Evolutionary conservation across 2,888 invertebrate species (phyloP), one percentile per base, ranked within the genome.

Genomic region (Nyleta sp.): DNA sequence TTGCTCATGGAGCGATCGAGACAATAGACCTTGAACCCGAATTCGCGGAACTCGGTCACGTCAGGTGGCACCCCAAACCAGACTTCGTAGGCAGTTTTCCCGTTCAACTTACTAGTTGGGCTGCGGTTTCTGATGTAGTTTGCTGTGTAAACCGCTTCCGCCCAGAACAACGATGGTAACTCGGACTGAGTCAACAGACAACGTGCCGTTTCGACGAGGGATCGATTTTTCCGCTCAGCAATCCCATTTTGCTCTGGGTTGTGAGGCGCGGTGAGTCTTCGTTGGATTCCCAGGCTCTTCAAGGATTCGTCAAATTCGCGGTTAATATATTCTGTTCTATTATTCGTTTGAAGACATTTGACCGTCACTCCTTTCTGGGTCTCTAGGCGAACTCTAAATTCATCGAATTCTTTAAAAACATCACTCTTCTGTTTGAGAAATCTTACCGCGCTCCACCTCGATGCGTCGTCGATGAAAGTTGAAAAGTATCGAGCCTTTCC

Each of bases 101-200:
- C 52, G 5, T 15, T 15, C 8, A 52, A 52, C 15, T 31, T 31
- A 11, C 20, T 44, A 5, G 48, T 48, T 13, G 48, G 48, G 24
- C 48, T 22, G 6, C 48, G 18, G n/a, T 48, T 48, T 2, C 48
- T 4, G 48, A 48, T 48, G 22, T 48, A 22, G n/a, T 48, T 24
- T 6, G 48, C 48, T 2, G 48, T 22, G 48, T 18, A 48, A 22
- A 48, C 48, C 11, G 48, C 48, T 13, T 48, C 48, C 17, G 48
- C 48, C 48, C 48, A 48, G n/a, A 48, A 48, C 11, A 11, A 22
- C 6, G 48, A 22, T n/a, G 24, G 44, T 13, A 48, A 22, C 6
- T 2, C 24, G 22, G 18, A 20, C 11, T 48, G 22, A 5, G 13
- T 2, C 22, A 48, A 22, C 6, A 48, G 22, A 24, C 48, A 48